Percentiles rank a stretch among this genome's conserved stretches.
Evolutionary conservation across 2,888 invertebrate species (phyloP).

Genomic region (Diaprepes abbreviatus): DNA sequence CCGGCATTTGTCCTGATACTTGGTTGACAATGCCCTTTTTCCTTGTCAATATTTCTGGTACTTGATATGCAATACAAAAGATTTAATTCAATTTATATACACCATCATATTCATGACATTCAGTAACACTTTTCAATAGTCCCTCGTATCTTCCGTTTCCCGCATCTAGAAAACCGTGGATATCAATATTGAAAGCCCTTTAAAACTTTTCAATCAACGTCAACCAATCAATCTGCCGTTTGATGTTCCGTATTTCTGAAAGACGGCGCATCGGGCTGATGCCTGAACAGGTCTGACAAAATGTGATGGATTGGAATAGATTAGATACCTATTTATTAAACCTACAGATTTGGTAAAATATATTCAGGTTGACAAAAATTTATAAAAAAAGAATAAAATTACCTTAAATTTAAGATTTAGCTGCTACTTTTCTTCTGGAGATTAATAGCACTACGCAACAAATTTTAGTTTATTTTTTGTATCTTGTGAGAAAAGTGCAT

Average conservation of each 20-base stretch:
- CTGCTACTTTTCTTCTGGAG: too few relatives aligned
- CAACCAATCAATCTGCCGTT: slow-evolving; percentile 65
- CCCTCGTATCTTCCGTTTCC: not conserved
- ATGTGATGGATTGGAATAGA: slow-evolving; percentile 66
- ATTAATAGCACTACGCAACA: too few relatives aligned
- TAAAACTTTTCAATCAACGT: slow-evolving; percentile 64
- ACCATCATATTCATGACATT: too few relatives aligned
- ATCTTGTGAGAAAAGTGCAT: too few relatives aligned
- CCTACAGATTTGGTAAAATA: not conserved
- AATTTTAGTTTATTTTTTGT: too few relatives aligned
- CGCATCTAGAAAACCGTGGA: not conserved
- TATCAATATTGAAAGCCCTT: slow-evolving; percentile 30
- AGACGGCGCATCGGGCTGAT: slow-evolving; percentile 55
- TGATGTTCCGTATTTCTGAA: slow-evolving; percentile 62
- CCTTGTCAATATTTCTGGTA: too few relatives aligned
- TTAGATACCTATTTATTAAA: slow-evolving; percentile 43
- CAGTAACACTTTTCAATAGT: too few relatives aligned
- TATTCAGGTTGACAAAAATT: not conserved
- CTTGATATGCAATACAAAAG: too few relatives aligned
- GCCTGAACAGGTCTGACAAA: slow-evolving; percentile 63
- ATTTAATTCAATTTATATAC: too few relatives aligned
- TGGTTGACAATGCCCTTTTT: too few relatives aligned
- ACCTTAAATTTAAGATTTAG: too few relatives aligned
- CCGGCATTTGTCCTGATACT: too few relatives aligned
- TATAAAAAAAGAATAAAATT: not conserved